Evolutionary conservation across 2,888 invertebrate species (phyloP).

Genomic region (Endomychus coccineus): DNA sequence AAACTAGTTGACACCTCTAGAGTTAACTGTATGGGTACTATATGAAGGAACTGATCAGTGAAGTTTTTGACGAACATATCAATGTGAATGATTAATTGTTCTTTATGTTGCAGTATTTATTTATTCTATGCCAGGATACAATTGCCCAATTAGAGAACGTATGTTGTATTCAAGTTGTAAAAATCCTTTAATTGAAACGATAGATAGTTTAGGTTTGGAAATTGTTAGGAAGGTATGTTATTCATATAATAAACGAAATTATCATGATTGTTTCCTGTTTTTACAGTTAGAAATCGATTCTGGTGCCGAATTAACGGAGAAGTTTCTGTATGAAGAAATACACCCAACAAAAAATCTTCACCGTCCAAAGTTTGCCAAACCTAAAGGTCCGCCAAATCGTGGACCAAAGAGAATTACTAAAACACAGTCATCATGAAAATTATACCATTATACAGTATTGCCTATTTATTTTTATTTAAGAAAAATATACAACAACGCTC

Average conservation of each 20-base stretch:
- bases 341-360: slow-evolving; percentile 87
- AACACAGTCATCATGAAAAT: slow-evolving; percentile 8
- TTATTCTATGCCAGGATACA: slow-evolving; percentile 97
- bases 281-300: slow-evolving; percentile 85
- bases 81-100: slow-evolving; percentile 14
- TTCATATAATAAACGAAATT: background rate
- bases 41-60: no score
- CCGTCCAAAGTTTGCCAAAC: slow-evolving; percentile 89
- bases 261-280: slow-evolving; percentile 5
- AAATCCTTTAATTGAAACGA: slow-evolving; percentile 76
- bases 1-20: no score
- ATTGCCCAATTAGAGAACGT: slow-evolving; percentile 90
- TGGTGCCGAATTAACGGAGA: slow-evolving; percentile 82
- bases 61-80: slow-evolving; percentile 9
- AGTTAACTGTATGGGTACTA: no score
- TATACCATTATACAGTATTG: no score
- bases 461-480: no score
- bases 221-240: slow-evolving; percentile 77
- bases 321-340: slow-evolving; percentile 84
- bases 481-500: no score
- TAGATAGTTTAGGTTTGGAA: slow-evolving; percentile 69
- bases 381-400: slow-evolving; percentile 90
- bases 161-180: slow-evolving; percentile 99
- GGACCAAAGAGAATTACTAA: slow-evolving; percentile 83
- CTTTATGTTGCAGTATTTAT: slow-evolving; percentile 72